Conservation (phyloP, 1,140 invertebrate species). For the Pectinophora gossypiella region DNA sequence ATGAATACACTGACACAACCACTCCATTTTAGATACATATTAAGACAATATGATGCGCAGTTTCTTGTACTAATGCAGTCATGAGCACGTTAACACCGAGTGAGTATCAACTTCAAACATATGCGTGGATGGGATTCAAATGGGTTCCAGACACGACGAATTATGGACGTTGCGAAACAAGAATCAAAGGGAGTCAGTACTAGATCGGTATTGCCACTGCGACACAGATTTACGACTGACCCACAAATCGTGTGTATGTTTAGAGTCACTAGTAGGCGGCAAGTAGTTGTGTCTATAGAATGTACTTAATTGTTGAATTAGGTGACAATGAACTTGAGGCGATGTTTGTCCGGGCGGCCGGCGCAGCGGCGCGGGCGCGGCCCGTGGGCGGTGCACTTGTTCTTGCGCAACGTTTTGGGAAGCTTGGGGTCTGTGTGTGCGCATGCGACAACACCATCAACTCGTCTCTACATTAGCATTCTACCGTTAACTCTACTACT, state of each 20-base stretch:
- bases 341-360: slow-evolving; percentile 24
- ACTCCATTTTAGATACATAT: not conserved
- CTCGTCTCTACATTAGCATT: slow-evolving; percentile 56
- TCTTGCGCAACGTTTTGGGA: slow-evolving; percentile 58
- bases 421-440: slow-evolving; percentile 24
- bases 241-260: not conserved
- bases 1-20: slow-evolving; percentile 21
- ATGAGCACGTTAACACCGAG: not conserved
- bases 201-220: not conserved
- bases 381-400: slow-evolving; percentile 51
- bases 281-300: not conserved
- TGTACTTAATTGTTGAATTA: slow-evolving; percentile 11
- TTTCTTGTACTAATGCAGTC: slow-evolving; percentile 1
- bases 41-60: slow-evolving; percentile 3
- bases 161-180: not conserved
- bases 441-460: slow-evolving; percentile 45
- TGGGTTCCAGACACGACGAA: not conserved
- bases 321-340: slow-evolving; percentile 63
- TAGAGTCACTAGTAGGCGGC: not conserved
- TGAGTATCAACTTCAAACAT: not conserved
- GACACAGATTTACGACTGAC: not conserved
- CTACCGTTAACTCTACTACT: slow-evolving; percentile 59
- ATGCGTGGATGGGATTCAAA: not conserved
- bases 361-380: slow-evolving; percentile 24
- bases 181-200: not conserved